Evolutionary conservation across 2,797 vertebrate species (phyloP).

Genomic region (Coregonus suidteri): DNA sequence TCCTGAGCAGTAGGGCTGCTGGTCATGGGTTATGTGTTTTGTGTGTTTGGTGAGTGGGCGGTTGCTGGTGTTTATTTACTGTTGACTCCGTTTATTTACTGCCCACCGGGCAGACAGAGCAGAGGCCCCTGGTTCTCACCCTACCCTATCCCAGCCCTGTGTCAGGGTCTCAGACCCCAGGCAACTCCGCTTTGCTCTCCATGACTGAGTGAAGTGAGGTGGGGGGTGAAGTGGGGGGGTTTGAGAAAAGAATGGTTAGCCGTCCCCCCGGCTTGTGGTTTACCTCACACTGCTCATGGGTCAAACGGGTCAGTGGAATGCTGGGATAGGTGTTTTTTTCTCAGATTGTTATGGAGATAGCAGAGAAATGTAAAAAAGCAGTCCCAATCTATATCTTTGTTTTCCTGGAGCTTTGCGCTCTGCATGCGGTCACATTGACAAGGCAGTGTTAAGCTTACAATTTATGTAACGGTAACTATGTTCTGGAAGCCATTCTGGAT

Average conservation of each 20-base stretch:
- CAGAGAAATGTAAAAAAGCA: background rate
- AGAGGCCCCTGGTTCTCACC: background rate
- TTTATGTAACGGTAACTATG: background rate
- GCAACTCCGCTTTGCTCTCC: background rate
- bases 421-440: background rate
- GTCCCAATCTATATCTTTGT: background rate
- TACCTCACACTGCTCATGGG: conserved; percentile 22
- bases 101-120: conserved; percentile 31
- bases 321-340: conserved; percentile 2
- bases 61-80: conserved; percentile 47
- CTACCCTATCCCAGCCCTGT: background rate
- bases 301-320: conserved; percentile 27
- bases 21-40: background rate
- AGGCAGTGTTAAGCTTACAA: background rate
- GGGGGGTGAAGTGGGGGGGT: background rate
- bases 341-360: conserved; percentile 8
- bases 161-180: conserved; percentile 20
- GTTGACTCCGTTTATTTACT: conserved; percentile 21
- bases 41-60: conserved; percentile 6
- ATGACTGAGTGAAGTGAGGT: background rate
- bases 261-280: conserved; percentile 11
- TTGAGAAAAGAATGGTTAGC: background rate
- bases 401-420: background rate
- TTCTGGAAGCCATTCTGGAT: background rate
- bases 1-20: background rate